Evolutionary conservation across 2,113 vertebrate species (phyloP).

Genomic region (Trichechus manatus): DNA sequence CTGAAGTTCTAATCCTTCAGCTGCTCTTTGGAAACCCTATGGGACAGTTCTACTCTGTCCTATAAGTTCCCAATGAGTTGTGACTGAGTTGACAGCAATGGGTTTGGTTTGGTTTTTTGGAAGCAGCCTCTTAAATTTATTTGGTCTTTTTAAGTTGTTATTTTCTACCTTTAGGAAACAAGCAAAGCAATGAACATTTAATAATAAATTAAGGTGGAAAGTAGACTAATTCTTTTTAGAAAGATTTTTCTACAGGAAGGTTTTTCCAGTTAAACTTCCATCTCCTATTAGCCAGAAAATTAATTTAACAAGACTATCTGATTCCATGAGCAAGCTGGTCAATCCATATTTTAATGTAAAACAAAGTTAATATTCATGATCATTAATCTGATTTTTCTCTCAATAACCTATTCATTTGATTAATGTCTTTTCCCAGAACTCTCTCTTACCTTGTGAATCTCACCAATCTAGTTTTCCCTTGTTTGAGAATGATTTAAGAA

Average conservation of each 20-base stretch:
- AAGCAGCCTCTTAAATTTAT: conserved; percentile 16
- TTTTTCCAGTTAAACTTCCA: conserved; percentile 65
- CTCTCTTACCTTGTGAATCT: conserved; percentile 7
- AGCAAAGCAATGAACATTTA: neutral
- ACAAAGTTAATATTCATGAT: conserved; percentile 2
- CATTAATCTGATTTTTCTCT: conserved; percentile 66
- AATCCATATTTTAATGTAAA: conserved; percentile 64
- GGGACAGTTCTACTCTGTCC: no score
- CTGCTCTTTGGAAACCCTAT: no score
- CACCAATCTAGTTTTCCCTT: neutral
- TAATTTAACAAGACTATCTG: conserved; percentile 58
- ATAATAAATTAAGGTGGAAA: neutral
- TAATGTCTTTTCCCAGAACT: conserved; percentile 40
- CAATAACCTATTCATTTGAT: conserved; percentile 47
- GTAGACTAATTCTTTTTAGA: conserved; percentile 57
- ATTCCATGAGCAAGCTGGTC: conserved; percentile 41
- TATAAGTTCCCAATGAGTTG: no score
- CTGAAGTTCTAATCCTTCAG: no score
- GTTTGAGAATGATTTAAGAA: neutral
- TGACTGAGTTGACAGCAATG: no score
- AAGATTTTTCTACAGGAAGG: conserved; percentile 59
- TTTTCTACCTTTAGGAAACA: conserved; percentile 53
- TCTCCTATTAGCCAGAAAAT: conserved; percentile 66
- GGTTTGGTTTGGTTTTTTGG: no score
- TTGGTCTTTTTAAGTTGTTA: conserved; percentile 41